Base-by-base conservation (phyloP, 1,140 invertebrate genomes). In the Hyles vespertilio region DNA sequence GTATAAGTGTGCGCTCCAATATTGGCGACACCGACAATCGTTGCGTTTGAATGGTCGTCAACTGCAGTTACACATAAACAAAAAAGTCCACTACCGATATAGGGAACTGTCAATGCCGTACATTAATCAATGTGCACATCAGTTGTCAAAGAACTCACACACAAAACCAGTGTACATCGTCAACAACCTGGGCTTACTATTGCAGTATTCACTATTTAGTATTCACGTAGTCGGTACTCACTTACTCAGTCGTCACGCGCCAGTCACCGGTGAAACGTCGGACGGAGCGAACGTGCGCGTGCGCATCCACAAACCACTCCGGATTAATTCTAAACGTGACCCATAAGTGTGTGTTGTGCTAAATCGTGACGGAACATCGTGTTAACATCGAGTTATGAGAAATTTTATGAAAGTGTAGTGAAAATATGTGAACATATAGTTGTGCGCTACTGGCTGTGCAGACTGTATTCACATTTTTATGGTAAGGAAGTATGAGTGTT, bases 91-190 rank as follows among this genome's bases (percentile, higher is more conserved):
- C 5, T 40, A 40, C 36, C 36, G 36, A 40, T 40, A 8, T 5
- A 8, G 36, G 36, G 36, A 40, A 40, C 36, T 40, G 36, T 40
- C 36, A 40, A 40, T 40, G 36, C 36, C 36, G 8, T 40, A 40
- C 36, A 40, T 40, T 40, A 40, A 40, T 40, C 36, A 40, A 40
- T 40, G 36, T 40, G 32, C 32, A 47, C 56, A 51, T 43, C 46
- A 33, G 58, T 58, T 65, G 67, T 72, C 57, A 69, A 67, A 63
- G 67, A 71, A 73, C 69, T 65, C 63, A 63, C 65, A 68, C 63
- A 73, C 60, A 58, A 79, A 81, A 82, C 78, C 77, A 80, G 80
- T 82, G 72, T 69, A n/a, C 69, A 63, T 70, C 65, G 63, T 66
- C 72, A 63, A 70, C 69, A 73, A 70, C 65, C 68, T 71, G 70